Evolutionary conservation across 2,113 vertebrate species (phyloP), one percentile per base, ranked within the genome.

Genomic region (Periophthalmus modestus): DNA sequence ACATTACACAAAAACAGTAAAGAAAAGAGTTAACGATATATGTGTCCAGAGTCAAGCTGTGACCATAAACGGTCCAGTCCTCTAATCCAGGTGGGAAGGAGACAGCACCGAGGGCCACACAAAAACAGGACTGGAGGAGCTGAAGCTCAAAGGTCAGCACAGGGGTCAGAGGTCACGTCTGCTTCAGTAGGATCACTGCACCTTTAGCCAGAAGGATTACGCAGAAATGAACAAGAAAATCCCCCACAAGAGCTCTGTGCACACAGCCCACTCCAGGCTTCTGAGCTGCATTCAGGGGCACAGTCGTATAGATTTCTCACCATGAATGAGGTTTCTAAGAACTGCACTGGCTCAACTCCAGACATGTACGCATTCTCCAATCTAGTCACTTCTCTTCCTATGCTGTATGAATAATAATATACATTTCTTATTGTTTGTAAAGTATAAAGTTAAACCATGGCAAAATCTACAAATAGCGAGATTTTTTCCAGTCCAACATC

Each of bases 171-270:
- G 81, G 73, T 2, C 86, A 81, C 0, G 24, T 74, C 63, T 66
- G 78, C 82, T 85, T 77, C 83, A 77, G 77, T 77, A 34, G 61
- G 75, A 77, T 78, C 72, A 62, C 23, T 74, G 69, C 85, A 74
- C 66, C 36, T 33, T 75, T 68, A 67, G 74, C 19, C 54, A 3
- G 74, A 21, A 48, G 85, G 82, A 87, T 87, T 85, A 81, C n/a
- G 0, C 15, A 63, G 16, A 63, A 63, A 63, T 19, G 59, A 66
- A 73, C 77, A 72, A 73, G 69, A 3, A 73, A 85, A 84, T 74
- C 71, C 74, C n/a, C 24, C 12, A 18, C 9, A 59, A 68, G 74
- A 71, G 16, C 34, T 4, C 43, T 15, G 24, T 59, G 68, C 14
- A 58, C 62, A 28, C 28, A 28, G 28, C 28, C 28, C 28, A 28